Evolutionary conservation across 2,888 invertebrate species (phyloP).

Genomic region (Microchrysa polita): DNA sequence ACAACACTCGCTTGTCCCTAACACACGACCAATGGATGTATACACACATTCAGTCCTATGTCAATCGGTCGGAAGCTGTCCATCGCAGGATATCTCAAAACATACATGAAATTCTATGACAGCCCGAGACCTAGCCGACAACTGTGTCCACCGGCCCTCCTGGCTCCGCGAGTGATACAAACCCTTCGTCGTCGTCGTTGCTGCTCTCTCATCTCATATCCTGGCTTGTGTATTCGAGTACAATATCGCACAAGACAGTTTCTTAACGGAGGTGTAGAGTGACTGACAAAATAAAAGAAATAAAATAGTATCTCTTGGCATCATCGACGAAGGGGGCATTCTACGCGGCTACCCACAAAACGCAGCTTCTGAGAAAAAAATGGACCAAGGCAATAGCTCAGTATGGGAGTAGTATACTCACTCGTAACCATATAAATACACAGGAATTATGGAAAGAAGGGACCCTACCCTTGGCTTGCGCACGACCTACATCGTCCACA

Average conservation of each 20-base stretch:
- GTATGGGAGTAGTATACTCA: neutral
- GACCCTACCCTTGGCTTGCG: conserved; percentile 44
- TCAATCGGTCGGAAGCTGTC: conserved; percentile 36
- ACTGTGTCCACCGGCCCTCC: neutral
- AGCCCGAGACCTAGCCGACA: neutral
- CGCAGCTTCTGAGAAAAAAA: neutral
- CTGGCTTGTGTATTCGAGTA: conserved; percentile 3
- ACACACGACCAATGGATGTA: neutral
- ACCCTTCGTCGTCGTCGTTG: no score
- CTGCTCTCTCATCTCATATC: conserved; percentile 17
- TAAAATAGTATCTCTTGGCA: no score
- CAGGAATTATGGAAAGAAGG: conserved; percentile 30
- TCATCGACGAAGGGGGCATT: neutral
- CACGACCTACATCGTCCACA: conserved; percentile 19
- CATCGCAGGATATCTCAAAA: conserved; percentile 19
- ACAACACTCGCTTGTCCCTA: neutral
- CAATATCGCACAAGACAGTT: conserved; percentile 15
- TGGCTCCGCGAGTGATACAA: neutral
- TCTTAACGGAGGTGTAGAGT: conserved; percentile 24
- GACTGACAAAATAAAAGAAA: conserved; percentile 14
- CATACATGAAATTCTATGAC: conserved; percentile 24
- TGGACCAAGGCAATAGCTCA: neutral
- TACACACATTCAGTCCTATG: conserved; percentile 33
- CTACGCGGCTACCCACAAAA: neutral
- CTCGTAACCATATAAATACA: neutral